These are phyloP conservation scores for Phengaris arion DNA, from an alignment of 2,888 invertebrate genomes.

Conservation along the genomic window DNA sequence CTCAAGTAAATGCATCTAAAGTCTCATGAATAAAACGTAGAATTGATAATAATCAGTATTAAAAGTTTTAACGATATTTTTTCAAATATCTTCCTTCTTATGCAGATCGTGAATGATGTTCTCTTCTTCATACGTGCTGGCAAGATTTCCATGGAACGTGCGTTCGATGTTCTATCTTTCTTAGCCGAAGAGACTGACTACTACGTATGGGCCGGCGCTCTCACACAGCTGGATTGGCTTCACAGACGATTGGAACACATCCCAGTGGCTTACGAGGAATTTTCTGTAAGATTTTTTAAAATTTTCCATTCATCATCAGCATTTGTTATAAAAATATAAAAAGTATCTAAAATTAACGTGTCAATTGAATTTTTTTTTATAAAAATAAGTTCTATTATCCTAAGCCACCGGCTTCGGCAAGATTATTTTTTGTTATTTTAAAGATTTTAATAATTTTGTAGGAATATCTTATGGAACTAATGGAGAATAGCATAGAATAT, in stretches of 20 bases:
- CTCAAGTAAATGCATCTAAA: conserved; percentile 75
- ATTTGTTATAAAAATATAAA: neutral
- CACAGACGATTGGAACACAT: conserved; percentile 60
- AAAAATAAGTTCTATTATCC: too few relatives aligned
- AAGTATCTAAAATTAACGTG: too few relatives aligned
- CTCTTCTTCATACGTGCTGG: conserved; percentile 83
- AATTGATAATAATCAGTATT: neutral
- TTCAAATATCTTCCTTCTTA: neutral
- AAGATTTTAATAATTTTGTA: conserved; percentile 41
- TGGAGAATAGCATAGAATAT: conserved; percentile 66
- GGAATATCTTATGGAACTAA: conserved; percentile 68
- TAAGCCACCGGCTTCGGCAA: too few relatives aligned
- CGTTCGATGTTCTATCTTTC: conserved; percentile 84
- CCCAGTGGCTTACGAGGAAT: conserved; percentile 52
- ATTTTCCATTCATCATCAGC: conserved; percentile 28
- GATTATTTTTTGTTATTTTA: neutral
- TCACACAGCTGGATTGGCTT: conserved; percentile 76
- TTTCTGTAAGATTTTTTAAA: conserved; percentile 49
- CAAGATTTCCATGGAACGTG: conserved; percentile 71
- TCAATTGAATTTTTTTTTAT: too few relatives aligned
- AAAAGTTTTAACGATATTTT: neutral
- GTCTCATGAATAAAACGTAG: neutral
- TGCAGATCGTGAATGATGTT: conserved; percentile 86
- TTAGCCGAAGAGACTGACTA: conserved; percentile 84
- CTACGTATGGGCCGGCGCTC: conserved; percentile 87